Conservation (phyloP, 2,888 invertebrate genomes). For the Scaptomyza tumidula region DNA sequence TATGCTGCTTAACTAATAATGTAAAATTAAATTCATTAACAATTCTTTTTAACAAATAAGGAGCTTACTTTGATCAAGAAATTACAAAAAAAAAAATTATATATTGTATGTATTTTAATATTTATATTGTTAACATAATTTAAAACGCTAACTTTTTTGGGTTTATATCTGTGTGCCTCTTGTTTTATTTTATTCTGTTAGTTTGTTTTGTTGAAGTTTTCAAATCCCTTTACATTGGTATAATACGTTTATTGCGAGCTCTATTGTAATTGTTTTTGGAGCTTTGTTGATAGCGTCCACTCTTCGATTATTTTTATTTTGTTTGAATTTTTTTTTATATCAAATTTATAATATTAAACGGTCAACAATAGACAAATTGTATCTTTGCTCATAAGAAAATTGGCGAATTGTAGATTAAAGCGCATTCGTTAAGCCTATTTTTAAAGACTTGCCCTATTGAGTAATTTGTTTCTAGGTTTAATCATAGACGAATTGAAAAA, state of each 20-base stretch:
- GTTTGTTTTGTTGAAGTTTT: conserved; percentile 29
- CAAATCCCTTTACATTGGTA: conserved; percentile 68
- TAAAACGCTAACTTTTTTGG: conserved; percentile 14
- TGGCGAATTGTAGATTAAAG: conserved; percentile 27
- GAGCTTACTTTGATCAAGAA: conserved; percentile 29
- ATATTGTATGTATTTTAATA: conserved; percentile 2
- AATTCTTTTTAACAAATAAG: conserved; percentile 71
- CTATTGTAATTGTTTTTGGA: conserved; percentile 5
- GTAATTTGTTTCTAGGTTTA: background rate
- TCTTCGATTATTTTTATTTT: conserved; percentile 5
- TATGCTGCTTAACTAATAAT: conserved; percentile 57
- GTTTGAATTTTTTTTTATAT: conserved; percentile 11
- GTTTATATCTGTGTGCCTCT: conserved; percentile 46
- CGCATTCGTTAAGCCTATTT: conserved; percentile 11
- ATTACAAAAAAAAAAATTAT: conserved; percentile 18
- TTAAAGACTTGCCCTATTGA: conserved; percentile 1
- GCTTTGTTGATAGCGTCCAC: conserved; percentile 14
- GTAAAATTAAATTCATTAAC: conserved; percentile 75
- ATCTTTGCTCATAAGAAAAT: conserved; percentile 15
- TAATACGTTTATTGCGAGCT: conserved; percentile 37
- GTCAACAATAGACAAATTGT: conserved; percentile 34
- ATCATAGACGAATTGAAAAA: conserved; percentile 9
- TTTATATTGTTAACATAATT: conserved; percentile 16
- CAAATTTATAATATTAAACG: conserved; percentile 24
- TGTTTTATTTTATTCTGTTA: conserved; percentile 23